Evolutionary conservation across 2,113 vertebrate species (phyloP).

Genomic region (Coptodon rendalli): DNA sequence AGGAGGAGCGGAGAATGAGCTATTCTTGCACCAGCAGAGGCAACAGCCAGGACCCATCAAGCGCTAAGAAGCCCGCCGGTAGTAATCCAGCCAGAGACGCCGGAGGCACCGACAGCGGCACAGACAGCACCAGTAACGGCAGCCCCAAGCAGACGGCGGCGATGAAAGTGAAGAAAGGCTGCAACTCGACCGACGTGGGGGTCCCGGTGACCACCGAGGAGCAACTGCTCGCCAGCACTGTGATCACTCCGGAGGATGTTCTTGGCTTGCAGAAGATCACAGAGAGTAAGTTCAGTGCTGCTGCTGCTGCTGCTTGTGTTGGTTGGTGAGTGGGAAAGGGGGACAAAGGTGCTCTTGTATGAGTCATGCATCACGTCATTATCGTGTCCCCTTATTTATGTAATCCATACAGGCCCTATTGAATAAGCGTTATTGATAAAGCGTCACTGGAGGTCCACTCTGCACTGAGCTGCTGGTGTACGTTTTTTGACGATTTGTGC

Average conservation of each 20-base stretch:
- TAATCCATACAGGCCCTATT: constrained; percentile 18
- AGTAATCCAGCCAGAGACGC: constrained; percentile 61
- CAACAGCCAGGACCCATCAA: constrained; percentile 71
- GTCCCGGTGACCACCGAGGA: constrained; percentile 75
- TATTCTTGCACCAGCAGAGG: constrained; percentile 78
- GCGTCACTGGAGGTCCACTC: not conserved
- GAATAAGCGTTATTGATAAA: not conserved
- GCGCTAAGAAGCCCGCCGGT: constrained; percentile 64
- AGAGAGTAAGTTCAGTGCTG: constrained; percentile 76
- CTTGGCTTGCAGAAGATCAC: constrained; percentile 93
- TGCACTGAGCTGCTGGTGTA: not conserved
- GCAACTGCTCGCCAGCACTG: constrained; percentile 73
- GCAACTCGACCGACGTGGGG: constrained; percentile 66
- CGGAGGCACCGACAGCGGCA: constrained; percentile 34
- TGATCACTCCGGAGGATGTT: constrained; percentile 85
- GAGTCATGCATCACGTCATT: constrained; percentile 32
- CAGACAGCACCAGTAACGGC: constrained; percentile 62
- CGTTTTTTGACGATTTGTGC: not conserved
- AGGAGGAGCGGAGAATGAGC: constrained; percentile 75
- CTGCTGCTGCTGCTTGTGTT: not conserved
- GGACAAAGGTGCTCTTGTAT: not conserved
- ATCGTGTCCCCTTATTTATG: constrained; percentile 14
- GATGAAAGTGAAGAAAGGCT: constrained; percentile 77
- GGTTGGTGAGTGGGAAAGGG: not conserved
- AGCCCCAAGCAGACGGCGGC: constrained; percentile 50